Base-by-base conservation (phyloP, 2,113 vertebrate species). In the Nibea coibor region DNA sequence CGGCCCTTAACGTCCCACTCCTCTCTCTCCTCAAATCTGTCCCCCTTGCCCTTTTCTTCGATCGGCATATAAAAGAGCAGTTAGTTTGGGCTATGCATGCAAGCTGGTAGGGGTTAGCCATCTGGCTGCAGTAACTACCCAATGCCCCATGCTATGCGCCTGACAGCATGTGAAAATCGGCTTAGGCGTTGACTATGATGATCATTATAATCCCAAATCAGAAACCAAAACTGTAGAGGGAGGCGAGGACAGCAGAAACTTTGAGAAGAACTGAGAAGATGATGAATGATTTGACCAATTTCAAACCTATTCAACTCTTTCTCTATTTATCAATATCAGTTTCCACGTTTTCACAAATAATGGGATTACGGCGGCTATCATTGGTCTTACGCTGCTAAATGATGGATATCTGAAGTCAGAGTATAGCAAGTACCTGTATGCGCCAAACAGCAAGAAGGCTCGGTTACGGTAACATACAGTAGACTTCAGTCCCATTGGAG, bases 91-190 rank as follows among this genome's bases (percentile, higher is more conserved):
- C 94, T 80, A 83, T 93, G 95, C 92, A 94, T 95, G 93, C 56
- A 94, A 94, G 93, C 96, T 94, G 93, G 95, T 94, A 83, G 95
- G 95, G 95, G 95, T 92, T 89, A 88, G 91, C 92, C 92, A 94
- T 93, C 92, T 93, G 92, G 85, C 83, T 75, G 70, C 71, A 75
- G 79, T 50, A 78, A 69, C 88, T 70, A 86, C 58, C 85, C 88
- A 2, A 62, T 79, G 84, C 89, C 90, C 90, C 90, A 91, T 91
- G 91, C 93, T 88, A 87, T 63, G 87, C 85, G 75, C 47, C 69
- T 91, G 87, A 93, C 90, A 93, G 87, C 81, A 90, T 88, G 90
- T 42, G 91, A 84, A 90, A 92, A 92, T 91, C 79, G 81, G 84
- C 92, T 94, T 93, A 92, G 73, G 79, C 72, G 5, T 81, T 68